phyloP scores from a whole-genome alignment of 1,140 invertebrate genomes.

The Maniola jurtina region DNA sequence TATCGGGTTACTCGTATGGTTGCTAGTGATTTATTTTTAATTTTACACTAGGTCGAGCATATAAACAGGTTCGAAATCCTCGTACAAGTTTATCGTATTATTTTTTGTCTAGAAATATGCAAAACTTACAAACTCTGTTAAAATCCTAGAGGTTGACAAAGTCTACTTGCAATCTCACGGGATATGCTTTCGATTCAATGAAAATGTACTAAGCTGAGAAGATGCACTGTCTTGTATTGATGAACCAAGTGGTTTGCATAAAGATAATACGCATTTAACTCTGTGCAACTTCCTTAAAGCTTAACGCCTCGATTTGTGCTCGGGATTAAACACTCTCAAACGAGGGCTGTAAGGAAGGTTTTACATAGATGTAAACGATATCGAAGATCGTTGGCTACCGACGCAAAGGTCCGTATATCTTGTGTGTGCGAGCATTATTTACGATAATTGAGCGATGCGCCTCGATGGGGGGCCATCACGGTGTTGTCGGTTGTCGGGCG shows the following conservation, averaged over 20 bases:
- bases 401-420: slow-evolving; percentile 70
- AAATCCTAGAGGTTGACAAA: slow-evolving; percentile 4
- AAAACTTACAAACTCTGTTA: neutral
- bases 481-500: slow-evolving; percentile 75
- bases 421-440: slow-evolving; percentile 77
- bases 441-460: slow-evolving; percentile 78
- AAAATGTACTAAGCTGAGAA: slow-evolving; percentile 60
- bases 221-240: slow-evolving; percentile 70
- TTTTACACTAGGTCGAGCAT: neutral
- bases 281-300: slow-evolving; percentile 48
- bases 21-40: slow-evolving; percentile 13
- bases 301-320: slow-evolving; percentile 41
- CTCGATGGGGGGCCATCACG: slow-evolving; percentile 75
- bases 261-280: slow-evolving; percentile 75
- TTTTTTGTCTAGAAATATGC: neutral
- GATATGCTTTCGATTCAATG: slow-evolving; percentile 48
- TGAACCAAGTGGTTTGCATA: slow-evolving; percentile 74
- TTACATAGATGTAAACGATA: slow-evolving; percentile 39
- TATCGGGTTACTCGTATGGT: slow-evolving; percentile 35
- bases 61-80: neutral
- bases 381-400: slow-evolving; percentile 67
- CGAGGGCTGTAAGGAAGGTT: slow-evolving; percentile 43
- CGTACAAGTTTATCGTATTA: neutral
- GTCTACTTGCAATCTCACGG: slow-evolving; percentile 9
- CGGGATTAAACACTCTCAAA: slow-evolving; percentile 43